Conservation (phyloP, 1,140 invertebrate species). For the Bombus difficillimus region DNA sequence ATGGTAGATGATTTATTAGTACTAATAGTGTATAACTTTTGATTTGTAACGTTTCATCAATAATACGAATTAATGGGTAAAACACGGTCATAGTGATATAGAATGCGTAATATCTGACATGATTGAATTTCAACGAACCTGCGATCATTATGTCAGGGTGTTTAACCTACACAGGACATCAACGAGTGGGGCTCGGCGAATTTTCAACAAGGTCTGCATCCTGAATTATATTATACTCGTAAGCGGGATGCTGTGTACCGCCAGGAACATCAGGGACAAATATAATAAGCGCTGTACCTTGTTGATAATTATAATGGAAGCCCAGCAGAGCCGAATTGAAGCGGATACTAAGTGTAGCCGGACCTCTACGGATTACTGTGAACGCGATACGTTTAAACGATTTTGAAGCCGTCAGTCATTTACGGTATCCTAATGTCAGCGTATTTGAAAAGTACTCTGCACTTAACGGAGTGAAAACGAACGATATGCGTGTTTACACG, state of each 20-base stretch:
- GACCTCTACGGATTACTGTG: background rate
- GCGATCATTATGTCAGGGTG: slow-evolving; percentile 10
- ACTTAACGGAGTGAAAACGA: background rate
- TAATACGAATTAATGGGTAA: background rate
- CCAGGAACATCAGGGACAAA: slow-evolving; percentile 39
- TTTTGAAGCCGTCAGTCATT: background rate
- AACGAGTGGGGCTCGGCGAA: slow-evolving; percentile 27
- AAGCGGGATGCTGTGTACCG: slow-evolving; percentile 5
- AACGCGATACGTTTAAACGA: slow-evolving; percentile 20
- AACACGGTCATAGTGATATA: background rate
- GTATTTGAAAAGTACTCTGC: background rate
- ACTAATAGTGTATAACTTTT: no score
- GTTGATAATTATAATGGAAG: slow-evolving; percentile 45
- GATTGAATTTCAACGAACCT: background rate
- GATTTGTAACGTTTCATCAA: no score
- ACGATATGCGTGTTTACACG: slow-evolving; percentile 25
- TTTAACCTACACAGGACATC: slow-evolving; percentile 35
- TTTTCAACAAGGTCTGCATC: slow-evolving; percentile 37
- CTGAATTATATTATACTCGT: slow-evolving; percentile 53
- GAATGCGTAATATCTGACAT: background rate
- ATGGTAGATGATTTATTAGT: no score
- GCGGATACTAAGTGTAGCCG: background rate
- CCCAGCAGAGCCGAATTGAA: slow-evolving; percentile 14
- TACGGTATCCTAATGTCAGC: background rate
- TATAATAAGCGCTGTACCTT: slow-evolving; percentile 52